Base-by-base conservation (phyloP, 1,140 invertebrate species). In the Drosophila parabipectinata region DNA sequence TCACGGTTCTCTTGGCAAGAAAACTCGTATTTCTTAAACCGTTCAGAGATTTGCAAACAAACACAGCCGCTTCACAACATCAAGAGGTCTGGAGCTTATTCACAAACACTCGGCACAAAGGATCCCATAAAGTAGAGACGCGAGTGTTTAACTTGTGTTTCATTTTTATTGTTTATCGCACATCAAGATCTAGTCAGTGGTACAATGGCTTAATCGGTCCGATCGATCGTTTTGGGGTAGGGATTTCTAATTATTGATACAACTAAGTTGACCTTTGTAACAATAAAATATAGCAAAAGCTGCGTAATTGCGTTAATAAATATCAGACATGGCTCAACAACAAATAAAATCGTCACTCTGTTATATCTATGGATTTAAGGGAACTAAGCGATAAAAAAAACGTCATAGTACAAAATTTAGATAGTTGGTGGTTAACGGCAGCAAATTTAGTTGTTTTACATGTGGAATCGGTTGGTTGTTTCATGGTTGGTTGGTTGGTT, bases 251-350 rank as follows among this genome's bases (percentile, higher is more conserved):
- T 57, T 57, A 72, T 39, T 67, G 66, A 34, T 72, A 75, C 77
- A 81, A 69, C 60, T 79, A 73, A 66, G 64, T 69, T 56, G 71
- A 85, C 59, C 63, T 77, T 69, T 61, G 54, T 78, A 87, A 87
- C 59, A 84, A 81, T 89, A 89, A 89, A 85, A 85, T 60, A 90
- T 81, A 90, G 75, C 80, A 84, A 84, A 37, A 63, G 69, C 79
- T 88, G 69, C 77, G 56, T 78, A 78, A 73, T 63, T 74, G 64
- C 71, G 60, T 84, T 89, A 81, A 79, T 79, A 78, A 90, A 90
- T 90, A 90, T 85, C 85, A 90, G 80, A 89, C 77, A 80, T 72
- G 71, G 78, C 77, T 82, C 45, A 88, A 89, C 76, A 80, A 85
- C 58, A 87, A 85, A 87, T 53, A 78, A 48, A 57, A 73, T 85